Evolutionary conservation across 2,797 vertebrate genomes (phyloP).

Genomic region (Myotis findleyi): DNA sequence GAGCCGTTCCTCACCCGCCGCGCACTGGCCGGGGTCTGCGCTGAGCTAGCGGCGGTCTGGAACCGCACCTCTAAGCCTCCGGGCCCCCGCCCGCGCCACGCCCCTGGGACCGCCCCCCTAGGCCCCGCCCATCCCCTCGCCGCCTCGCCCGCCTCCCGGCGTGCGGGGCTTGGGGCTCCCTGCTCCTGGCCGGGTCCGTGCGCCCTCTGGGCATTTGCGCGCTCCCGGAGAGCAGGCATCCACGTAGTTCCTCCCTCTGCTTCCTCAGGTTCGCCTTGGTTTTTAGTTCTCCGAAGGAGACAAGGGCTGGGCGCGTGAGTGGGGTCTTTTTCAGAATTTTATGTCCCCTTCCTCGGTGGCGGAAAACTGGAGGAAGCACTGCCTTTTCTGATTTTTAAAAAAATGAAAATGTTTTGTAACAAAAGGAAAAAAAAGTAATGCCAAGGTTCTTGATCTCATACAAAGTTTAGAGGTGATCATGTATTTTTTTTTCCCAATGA

Average conservation of each 20-base stretch:
- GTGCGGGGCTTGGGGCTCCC: rapidly evolving
- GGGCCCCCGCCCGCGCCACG: neutral
- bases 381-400: neutral
- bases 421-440: neutral
- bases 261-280: neutral
- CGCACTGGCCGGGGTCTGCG: rapidly evolving
- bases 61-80: rapidly evolving
- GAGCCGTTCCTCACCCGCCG: rapidly evolving
- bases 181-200: neutral
- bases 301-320: neutral
- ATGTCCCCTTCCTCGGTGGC: neutral
- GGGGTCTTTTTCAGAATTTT: neutral
- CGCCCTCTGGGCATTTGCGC: neutral
- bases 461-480: neutral
- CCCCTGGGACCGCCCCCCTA: neutral
- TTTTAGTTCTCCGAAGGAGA: neutral
- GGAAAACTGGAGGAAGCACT: neutral
- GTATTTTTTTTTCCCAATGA: neutral
- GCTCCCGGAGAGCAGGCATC: rapidly evolving
- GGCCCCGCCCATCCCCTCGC: neutral
- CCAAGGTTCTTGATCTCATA: neutral
- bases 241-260: rapidly evolving
- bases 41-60: rapidly evolving
- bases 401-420: neutral
- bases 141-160: neutral